Percentiles rank a stretch among this genome's conserved stretches.
phyloP scores from a whole-genome alignment of 1,140 invertebrate species.

The Choristoneura fumiferana region DNA sequence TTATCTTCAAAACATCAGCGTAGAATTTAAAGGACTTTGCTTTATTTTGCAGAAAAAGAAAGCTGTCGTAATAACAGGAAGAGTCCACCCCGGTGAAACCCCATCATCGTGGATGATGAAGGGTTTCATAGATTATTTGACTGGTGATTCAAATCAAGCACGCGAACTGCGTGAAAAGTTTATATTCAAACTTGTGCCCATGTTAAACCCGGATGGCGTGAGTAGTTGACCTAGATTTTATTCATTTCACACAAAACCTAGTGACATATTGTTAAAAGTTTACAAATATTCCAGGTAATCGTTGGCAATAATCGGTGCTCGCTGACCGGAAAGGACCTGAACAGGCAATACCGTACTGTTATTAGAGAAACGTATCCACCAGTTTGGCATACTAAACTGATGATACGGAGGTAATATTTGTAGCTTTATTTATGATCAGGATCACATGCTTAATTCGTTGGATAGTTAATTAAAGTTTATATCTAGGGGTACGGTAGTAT shows the following conservation, averaged over 20 bases:
- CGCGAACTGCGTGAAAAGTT: slow-evolving; percentile 93
- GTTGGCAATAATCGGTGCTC: slow-evolving; percentile 96
- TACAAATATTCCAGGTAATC: slow-evolving; percentile 79
- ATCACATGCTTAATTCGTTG: too few relatives aligned
- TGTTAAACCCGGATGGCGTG: slow-evolving; percentile 97
- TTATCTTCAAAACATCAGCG: not conserved
- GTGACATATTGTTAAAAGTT: slow-evolving; percentile 26
- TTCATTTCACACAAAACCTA: slow-evolving; percentile 25
- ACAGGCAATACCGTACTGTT: slow-evolving; percentile 93
- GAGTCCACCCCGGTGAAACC: slow-evolving; percentile 97
- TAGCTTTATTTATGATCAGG: not conserved
- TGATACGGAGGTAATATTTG: slow-evolving; percentile 84
- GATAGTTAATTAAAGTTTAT: too few relatives aligned
- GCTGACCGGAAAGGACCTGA: slow-evolving; percentile 91
- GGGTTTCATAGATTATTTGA: slow-evolving; percentile 94
- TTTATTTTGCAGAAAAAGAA: slow-evolving; percentile 82
- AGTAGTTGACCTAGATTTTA: slow-evolving; percentile 41
- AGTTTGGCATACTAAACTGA: slow-evolving; percentile 95
- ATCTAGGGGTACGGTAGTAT: too few relatives aligned
- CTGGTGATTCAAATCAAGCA: slow-evolving; percentile 87
- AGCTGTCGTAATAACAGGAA: slow-evolving; percentile 91
- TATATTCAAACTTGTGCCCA: slow-evolving; percentile 97
- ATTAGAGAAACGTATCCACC: slow-evolving; percentile 94
- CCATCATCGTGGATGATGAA: slow-evolving; percentile 98
- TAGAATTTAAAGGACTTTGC: not conserved